Conservation (phyloP, 2,888 invertebrate genomes). For the Graphium colonna region DNA sequence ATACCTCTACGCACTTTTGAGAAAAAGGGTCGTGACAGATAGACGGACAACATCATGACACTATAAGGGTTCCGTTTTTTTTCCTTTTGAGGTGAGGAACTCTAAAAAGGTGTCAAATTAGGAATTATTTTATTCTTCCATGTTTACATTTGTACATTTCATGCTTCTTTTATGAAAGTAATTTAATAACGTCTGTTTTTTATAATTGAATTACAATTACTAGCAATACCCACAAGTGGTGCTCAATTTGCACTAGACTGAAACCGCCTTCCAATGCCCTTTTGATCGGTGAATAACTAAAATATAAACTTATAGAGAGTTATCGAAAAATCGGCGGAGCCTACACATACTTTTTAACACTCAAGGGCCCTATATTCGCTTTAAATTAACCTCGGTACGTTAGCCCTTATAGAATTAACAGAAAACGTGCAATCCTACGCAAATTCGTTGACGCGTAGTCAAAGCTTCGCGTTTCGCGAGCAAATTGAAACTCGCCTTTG, state of each 20-base stretch:
- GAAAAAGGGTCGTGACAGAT: too few relatives aligned
- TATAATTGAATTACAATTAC: not conserved
- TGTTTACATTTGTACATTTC: too few relatives aligned
- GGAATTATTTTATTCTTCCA: too few relatives aligned
- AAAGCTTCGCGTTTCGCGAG: slow-evolving; percentile 17
- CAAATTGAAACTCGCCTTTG: slow-evolving; percentile 21
- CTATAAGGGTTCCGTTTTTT: too few relatives aligned
- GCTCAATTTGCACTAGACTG: slow-evolving; percentile 15
- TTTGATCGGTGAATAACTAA: slow-evolving; percentile 12
- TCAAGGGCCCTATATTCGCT: slow-evolving; percentile 4
- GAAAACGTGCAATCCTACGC: slow-evolving; percentile 10
- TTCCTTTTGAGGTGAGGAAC: too few relatives aligned
- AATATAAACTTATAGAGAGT: slow-evolving; percentile 9
- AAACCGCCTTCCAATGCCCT: slow-evolving; percentile 2
- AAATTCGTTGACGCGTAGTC: slow-evolving; percentile 17
- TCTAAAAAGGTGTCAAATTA: too few relatives aligned
- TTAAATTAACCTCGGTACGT: slow-evolving; percentile 8
- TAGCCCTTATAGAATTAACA: slow-evolving; percentile 13
- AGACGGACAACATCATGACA: too few relatives aligned
- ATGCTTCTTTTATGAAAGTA: slow-evolving; percentile 2
- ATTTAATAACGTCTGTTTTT: too few relatives aligned
- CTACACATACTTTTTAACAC: slow-evolving; percentile 10
- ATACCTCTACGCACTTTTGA: too few relatives aligned
- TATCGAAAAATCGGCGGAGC: slow-evolving; percentile 14
- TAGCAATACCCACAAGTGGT: slow-evolving; percentile 3